These are phyloP conservation scores for Gerris buenoi DNA, from an alignment of 1,140 invertebrate species.

Conservation along the genomic window DNA sequence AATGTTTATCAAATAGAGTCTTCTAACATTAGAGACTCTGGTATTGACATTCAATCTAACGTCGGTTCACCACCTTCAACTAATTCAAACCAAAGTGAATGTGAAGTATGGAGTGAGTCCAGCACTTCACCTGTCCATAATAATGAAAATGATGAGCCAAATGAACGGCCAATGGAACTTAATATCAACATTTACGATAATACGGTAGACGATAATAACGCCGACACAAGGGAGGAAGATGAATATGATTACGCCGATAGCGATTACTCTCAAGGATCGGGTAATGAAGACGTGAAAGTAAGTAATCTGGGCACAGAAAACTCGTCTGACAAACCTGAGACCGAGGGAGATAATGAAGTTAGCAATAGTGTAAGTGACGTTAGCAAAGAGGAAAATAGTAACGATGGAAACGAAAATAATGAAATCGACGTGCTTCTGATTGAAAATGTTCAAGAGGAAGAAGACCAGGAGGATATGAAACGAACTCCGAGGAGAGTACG, in stretches of 20 bases:
- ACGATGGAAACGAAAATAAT: slow-evolving; percentile 33
- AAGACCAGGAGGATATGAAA: slow-evolving; percentile 24
- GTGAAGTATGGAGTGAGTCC: slow-evolving; percentile 19
- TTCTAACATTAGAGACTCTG: slow-evolving; percentile 20
- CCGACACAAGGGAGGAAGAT: slow-evolving; percentile 1
- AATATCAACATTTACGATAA: slow-evolving; percentile 4
- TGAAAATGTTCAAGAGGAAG: slow-evolving; percentile 13
- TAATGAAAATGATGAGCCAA: neutral
- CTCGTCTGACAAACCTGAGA: slow-evolving; percentile 1
- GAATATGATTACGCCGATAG: slow-evolving; percentile 7
- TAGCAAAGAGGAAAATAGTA: slow-evolving; percentile 36
- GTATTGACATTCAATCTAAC: slow-evolving; percentile 20
- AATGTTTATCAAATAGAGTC: slow-evolving; percentile 41
- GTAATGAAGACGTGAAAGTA: neutral
- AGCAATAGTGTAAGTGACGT: slow-evolving; percentile 24
- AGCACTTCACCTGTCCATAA: slow-evolving; percentile 12
- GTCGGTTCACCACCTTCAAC: slow-evolving; percentile 7
- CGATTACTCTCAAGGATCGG: slow-evolving; percentile 10
- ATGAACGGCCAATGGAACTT: neutral
- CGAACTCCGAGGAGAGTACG: slow-evolving; percentile 40
- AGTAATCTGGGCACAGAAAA: neutral
- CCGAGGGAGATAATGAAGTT: slow-evolving; percentile 11
- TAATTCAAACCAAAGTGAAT: slow-evolving; percentile 10
- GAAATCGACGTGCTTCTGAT: slow-evolving; percentile 21
- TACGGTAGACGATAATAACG: neutral